phyloP scores from a whole-genome alignment of 2,888 invertebrate genomes.

The Nomada lathburiana region DNA sequence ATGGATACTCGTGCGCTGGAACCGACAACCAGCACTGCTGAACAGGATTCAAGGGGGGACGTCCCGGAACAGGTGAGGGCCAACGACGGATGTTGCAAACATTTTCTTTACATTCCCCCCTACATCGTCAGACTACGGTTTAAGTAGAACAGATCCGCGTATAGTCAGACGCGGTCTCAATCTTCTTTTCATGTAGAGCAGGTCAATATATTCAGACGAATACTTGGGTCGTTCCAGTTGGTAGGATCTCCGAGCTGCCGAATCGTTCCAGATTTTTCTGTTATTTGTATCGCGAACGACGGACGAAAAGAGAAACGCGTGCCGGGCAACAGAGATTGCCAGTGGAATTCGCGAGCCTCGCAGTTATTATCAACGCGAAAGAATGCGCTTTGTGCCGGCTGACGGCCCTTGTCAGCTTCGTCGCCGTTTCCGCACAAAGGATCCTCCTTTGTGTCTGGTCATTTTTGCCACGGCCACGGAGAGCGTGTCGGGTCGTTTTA shows the following conservation, averaged over 20 bases:
- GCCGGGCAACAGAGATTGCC: no score
- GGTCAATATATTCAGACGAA: no score
- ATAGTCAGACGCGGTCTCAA: no score
- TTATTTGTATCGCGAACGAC: no score
- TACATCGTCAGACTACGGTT: no score
- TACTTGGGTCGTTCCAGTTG: not conserved
- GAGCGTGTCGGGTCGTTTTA: slow-evolving; percentile 46
- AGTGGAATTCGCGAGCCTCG: slow-evolving; percentile 46
- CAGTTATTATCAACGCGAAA: slow-evolving; percentile 51
- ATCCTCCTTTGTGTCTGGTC: slow-evolving; percentile 59
- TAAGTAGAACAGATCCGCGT: no score
- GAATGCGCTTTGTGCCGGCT: slow-evolving; percentile 60
- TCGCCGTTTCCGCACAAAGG: slow-evolving; percentile 58
- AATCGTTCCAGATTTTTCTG: not conserved
- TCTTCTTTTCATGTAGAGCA: no score
- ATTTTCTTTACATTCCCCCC: not conserved
- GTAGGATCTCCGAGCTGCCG: no score
- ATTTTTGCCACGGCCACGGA: slow-evolving; percentile 50
- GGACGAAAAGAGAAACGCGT: no score
- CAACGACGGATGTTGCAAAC: no score
- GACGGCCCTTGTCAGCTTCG: slow-evolving; percentile 59
- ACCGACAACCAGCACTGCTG: not conserved
- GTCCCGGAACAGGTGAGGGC: not conserved
- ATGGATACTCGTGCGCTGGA: slow-evolving; percentile 12
- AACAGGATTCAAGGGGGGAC: not conserved